phyloP scores from a whole-genome alignment of 1,140 invertebrate genomes.

The Agrypnia vestita region DNA sequence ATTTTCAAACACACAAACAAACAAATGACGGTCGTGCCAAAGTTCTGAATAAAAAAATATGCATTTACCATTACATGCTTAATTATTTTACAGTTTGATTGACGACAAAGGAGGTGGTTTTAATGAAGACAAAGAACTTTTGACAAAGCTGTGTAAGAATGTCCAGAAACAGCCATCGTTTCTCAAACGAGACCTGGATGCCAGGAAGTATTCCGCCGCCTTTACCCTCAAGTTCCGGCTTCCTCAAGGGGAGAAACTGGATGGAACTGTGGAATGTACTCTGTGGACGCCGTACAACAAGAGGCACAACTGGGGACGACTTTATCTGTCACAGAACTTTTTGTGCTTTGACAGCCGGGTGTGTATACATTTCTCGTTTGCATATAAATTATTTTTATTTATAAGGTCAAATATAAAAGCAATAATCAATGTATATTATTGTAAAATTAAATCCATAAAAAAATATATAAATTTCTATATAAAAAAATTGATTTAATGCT shows the following conservation, averaged over 20 bases:
- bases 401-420: background rate
- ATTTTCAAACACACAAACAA: no score
- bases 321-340: constrained; percentile 96
- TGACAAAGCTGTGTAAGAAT: constrained; percentile 88
- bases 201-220: constrained; percentile 90
- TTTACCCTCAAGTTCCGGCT: constrained; percentile 90
- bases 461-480: no score
- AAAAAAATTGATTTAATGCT: no score
- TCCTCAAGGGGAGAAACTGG: constrained; percentile 90
- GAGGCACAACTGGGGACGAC: constrained; percentile 88
- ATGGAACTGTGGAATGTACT: constrained; percentile 91
- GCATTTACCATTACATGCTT: no score
- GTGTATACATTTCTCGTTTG: constrained; percentile 63
- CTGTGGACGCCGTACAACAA: constrained; percentile 98
- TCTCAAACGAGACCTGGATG: constrained; percentile 95
- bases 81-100: constrained; percentile 77
- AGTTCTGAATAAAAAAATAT: no score
- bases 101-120: constrained; percentile 87
- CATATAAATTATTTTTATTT: background rate
- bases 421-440: no score
- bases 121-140: constrained; percentile 87
- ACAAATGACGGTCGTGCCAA: no score
- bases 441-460: no score
- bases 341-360: constrained; percentile 97
- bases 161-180: constrained; percentile 90